Conservation (phyloP, 2,888 invertebrate species). For the Neoascia interrupta region DNA sequence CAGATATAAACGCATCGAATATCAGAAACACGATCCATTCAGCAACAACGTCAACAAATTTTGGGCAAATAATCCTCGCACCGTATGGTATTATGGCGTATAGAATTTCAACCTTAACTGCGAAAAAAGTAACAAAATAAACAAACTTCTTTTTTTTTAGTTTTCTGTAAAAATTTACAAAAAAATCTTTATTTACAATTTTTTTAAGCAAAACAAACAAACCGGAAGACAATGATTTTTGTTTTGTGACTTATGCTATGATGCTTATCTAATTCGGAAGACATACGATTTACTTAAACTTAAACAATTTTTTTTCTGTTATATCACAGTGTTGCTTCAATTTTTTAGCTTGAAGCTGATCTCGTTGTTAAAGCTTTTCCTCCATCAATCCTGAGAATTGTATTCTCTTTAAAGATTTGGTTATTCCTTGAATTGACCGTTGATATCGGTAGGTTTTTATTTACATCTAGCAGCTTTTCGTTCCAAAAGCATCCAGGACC, state of each 20-base stretch:
- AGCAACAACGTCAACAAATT: no score
- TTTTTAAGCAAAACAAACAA: slow-evolving; percentile 67
- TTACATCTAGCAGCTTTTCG: background rate
- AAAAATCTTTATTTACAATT: slow-evolving; percentile 61
- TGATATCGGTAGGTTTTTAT: background rate
- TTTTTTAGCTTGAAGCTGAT: slow-evolving; percentile 3
- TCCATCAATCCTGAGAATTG: slow-evolving; percentile 3
- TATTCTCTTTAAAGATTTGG: slow-evolving; percentile 2
- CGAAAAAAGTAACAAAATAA: slow-evolving; percentile 48
- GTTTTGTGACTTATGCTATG: slow-evolving; percentile 48
- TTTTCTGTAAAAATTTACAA: slow-evolving; percentile 44
- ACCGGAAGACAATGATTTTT: slow-evolving; percentile 68
- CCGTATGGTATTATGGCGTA: no score
- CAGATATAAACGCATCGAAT: no score
- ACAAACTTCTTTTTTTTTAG: slow-evolving; percentile 53
- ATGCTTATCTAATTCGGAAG: slow-evolving; percentile 43
- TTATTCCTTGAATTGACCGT: background rate
- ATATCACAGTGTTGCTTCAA: slow-evolving; percentile 48
- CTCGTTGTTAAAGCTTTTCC: slow-evolving; percentile 49
- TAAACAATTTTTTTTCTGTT: slow-evolving; percentile 25
- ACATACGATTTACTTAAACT: slow-evolving; percentile 46
- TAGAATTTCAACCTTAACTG: no score
- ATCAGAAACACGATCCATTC: no score
- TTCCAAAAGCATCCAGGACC: slow-evolving; percentile 1
- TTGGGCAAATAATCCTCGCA: no score